Evolutionary conservation across 1,140 invertebrate species (phyloP), one percentile per base, ranked within the genome.

Genomic region (Leptinotarsa defecta): DNA sequence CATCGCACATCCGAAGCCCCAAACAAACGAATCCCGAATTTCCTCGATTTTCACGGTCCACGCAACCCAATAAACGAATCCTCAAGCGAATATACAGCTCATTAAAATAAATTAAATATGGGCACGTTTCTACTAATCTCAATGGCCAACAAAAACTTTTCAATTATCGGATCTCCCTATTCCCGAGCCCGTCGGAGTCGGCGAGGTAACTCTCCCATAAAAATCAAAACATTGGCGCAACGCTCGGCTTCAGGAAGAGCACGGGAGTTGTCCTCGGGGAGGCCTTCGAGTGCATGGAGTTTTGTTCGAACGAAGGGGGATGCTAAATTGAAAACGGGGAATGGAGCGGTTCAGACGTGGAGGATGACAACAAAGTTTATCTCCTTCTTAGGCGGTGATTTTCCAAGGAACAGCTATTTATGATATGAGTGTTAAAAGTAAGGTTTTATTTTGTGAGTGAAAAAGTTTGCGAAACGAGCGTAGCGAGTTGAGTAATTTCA

Each of bases 121-220:
- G 80, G 74, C 79, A 82, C 79, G 79, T 83, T 82, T 79, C 79
- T 82, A 77, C 76, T 83, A 82, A 83, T 83, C 82, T 77, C 79
- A 81, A 83, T 80, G 80, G 79, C 80, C 77, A 83, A 83, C 81
- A 83, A 81, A 81, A 82, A 79, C 74, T 83, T 83, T 81, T 83
- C 81, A 82, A 83, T 82, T 81, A 82, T 78, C 79, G 62, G 76
- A 67, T 71, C 73, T 74, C 73, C 71, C 74, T 27, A 22, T 52
- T 22, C 63, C 69, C 68, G 70, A 74, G 2, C 34, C 69, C 70
- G 71, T 74, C 72, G 48, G 48, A 49, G 43, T 73, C 76, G 76
- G 72, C 77, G 52, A 57, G 52, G 52, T 79, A 80, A 83, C 79
- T 83, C 81, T 83, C 82, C 82, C 82, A 83, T 82, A 83, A 83